phyloP scores from a whole-genome alignment of 2,888 invertebrate species.

The Plagodis pulveraria region DNA sequence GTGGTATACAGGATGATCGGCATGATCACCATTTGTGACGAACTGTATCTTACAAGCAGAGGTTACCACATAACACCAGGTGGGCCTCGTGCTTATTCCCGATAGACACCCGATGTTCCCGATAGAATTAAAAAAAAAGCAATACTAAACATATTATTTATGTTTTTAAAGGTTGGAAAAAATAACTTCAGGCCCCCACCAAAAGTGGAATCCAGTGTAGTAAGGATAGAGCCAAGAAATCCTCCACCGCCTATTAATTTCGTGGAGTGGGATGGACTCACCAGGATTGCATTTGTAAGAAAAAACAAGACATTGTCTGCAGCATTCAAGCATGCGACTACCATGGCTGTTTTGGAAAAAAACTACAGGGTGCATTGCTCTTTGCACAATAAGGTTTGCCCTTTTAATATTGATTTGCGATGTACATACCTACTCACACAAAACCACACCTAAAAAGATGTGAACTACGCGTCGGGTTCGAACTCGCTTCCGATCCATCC shows the following conservation, averaged over 20 bases:
- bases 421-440: no score
- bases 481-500: no score
- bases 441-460: no score
- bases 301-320: constrained; percentile 98
- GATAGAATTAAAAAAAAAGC: no score
- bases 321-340: constrained; percentile 94
- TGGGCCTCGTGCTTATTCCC: no score
- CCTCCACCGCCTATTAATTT: constrained; percentile 98
- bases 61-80: no score
- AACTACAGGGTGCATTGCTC: constrained; percentile 96
- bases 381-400: constrained; percentile 87
- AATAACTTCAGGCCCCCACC: constrained; percentile 99
- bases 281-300: constrained; percentile 96
- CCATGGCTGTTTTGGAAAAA: constrained; percentile 93
- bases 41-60: no score
- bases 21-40: no score
- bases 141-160: not conserved
- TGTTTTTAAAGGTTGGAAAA: constrained; percentile 91
- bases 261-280: constrained; percentile 99
- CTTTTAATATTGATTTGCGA: not conserved
- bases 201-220: constrained; percentile 99
- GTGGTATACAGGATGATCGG: no score
- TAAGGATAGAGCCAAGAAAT: constrained; percentile 98
- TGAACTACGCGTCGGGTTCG: no score
- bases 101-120: no score